Evolutionary conservation across 2,113 vertebrate genomes (phyloP).

Genomic region (Speoplatyrhinus poulsoni): DNA sequence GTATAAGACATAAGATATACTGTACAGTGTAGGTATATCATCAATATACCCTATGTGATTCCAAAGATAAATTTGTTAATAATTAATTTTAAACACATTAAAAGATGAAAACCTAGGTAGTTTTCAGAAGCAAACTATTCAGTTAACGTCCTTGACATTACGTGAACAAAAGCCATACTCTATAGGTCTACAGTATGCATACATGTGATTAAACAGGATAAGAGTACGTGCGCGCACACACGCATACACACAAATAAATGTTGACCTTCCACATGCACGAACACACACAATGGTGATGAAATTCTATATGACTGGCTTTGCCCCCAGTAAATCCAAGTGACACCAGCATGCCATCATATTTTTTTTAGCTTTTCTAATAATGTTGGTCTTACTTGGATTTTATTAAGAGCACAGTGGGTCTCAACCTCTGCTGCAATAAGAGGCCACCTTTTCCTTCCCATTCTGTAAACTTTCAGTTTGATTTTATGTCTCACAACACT

Average conservation of each 20-base stretch:
- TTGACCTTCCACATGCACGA: neutral
- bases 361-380: constrained; percentile 74
- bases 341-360: constrained; percentile 36
- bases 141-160: too few species aligned
- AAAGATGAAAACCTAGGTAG: too few species aligned
- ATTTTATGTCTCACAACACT: too few species aligned
- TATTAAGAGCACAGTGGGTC: constrained; percentile 59
- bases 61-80: too few species aligned
- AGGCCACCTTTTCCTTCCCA: constrained; percentile 41
- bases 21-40: too few species aligned
- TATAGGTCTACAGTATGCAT: too few species aligned
- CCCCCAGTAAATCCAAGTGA: constrained; percentile 63
- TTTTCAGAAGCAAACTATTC: too few species aligned
- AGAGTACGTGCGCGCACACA: neutral
- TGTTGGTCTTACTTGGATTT: constrained; percentile 66
- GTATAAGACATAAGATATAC: too few species aligned
- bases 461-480: neutral
- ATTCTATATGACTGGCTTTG: constrained; percentile 60
- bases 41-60: too few species aligned
- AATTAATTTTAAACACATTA: too few species aligned
- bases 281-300: constrained; percentile 39
- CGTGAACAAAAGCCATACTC: too few species aligned
- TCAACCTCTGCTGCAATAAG: constrained; percentile 64
- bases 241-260: constrained; percentile 1
- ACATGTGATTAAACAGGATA: too few species aligned